Base-by-base conservation (phyloP, 1,140 invertebrate genomes). In the Glomeris maerens region DNA sequence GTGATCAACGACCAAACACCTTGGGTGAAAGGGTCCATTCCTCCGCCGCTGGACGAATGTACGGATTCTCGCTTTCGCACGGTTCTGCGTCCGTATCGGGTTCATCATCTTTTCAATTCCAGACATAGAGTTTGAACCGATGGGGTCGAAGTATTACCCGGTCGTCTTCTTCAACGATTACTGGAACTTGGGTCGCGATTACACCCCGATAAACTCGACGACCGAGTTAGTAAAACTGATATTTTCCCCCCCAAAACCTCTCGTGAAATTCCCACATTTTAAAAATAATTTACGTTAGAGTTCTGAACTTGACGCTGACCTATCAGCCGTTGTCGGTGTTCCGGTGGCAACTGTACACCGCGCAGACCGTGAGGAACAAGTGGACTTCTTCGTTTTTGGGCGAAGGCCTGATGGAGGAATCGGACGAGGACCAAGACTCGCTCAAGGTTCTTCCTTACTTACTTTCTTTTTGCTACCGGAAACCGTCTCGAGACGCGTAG, bases 101-200 rank as follows among this genome's bases (percentile, higher is more conserved):
- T n/a, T n/a, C n/a, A n/a, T n/a, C n/a, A 42, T 42, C 40, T 59
- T 50, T 56, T 52, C 52, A 55, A 52, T 65, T 69, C 47, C 62
- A 81, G 78, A 81, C 68, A 80, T 98, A 10, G 78, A 87, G 57
- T 98, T 98, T 68, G 74, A 89, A 27, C 78, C 83, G 17, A 76
- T 77, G 49, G 80, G 81, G 26, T 77, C 79, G 60, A 74, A 80
- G 21, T 98, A 98, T 64, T 88, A 91, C 60, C 96, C 96, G 25
- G 83, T 95, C 27, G 63, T 98, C n/a, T 98, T 85, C 64, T 73
- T 87, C 21, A 98, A 98, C 73, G 91, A 97, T 59, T 99, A 95
- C 66, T 99, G 95, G 95, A 99, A 98, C 67, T 80, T 98, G 72
- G 79, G 89, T 62, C 75, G 84, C 55, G 96, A 99, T 60, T 99